A percentile compares a stretch with the other conserved stretches of the same genome.
phyloP scores from a whole-genome alignment of 2,888 invertebrate species.

The Dasysyrphus albostriatus region DNA sequence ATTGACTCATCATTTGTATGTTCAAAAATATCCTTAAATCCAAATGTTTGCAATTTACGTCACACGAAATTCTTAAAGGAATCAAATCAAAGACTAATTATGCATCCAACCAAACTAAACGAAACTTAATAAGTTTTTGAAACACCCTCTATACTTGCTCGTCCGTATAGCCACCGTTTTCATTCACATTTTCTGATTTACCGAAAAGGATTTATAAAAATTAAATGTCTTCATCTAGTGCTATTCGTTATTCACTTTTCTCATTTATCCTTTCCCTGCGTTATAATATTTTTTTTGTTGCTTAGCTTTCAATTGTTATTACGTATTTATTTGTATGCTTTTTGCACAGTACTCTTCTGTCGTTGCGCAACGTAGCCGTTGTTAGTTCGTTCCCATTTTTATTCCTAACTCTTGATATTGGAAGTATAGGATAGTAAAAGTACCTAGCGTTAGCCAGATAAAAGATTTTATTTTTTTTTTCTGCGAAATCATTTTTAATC shows the following conservation, averaged over 20 bases:
- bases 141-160: background rate
- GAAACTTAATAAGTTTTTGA: background rate
- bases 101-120: too few relatives aligned
- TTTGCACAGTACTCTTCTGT: background rate
- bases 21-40: too few relatives aligned
- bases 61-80: too few relatives aligned
- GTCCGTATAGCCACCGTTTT: background rate
- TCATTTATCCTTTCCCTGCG: constrained; percentile 14
- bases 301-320: constrained; percentile 25
- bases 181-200: constrained; percentile 57
- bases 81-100: too few relatives aligned
- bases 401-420: background rate
- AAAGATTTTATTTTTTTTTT: constrained; percentile 47
- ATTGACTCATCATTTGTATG: too few relatives aligned
- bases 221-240: constrained; percentile 64
- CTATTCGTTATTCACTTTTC: constrained; percentile 33
- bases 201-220: constrained; percentile 65
- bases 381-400: background rate
- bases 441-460: constrained; percentile 11
- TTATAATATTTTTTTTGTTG: constrained; percentile 2
- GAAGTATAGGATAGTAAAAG: background rate
- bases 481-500: constrained; percentile 67
- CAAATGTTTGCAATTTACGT: too few relatives aligned
- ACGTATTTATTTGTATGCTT: constrained; percentile 1
- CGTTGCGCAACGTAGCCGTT: background rate